A percentile compares a stretch with the other conserved stretches of the same genome.
Evolutionary conservation across 23 tunicate genomes (phyloP).

Genomic region (Trididemnum clinides): DNA sequence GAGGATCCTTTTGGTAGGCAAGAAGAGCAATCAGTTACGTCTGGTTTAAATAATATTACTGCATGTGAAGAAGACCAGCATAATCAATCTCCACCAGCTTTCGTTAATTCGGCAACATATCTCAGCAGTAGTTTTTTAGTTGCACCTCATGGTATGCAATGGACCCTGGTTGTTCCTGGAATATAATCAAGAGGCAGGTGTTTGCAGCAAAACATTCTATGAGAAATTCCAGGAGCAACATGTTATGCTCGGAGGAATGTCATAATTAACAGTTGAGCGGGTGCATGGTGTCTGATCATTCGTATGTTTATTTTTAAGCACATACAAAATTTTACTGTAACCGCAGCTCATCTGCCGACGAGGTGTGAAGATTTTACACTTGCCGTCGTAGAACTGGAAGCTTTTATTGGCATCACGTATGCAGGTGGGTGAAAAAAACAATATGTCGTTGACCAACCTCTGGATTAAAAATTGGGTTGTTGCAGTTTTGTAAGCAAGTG

Average conservation of each 20-base stretch:
- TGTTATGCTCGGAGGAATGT: conserved; percentile 19
- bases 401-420: background rate
- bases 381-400: conserved; percentile 10
- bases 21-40: background rate
- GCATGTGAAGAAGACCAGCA: conserved; percentile 8
- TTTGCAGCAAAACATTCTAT: conserved; percentile 32
- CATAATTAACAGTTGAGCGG: background rate
- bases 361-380: conserved; percentile 6
- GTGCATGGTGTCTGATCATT: conserved; percentile 25
- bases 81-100: background rate
- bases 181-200: conserved; percentile 22
- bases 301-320: background rate
- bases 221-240: conserved; percentile 9
- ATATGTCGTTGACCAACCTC: conserved; percentile 17
- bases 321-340: conserved; percentile 16
- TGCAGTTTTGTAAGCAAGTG: conserved; percentile 33
- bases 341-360: conserved; percentile 21
- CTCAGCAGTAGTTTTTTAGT: conserved; percentile 10
- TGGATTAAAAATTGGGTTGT: conserved; percentile 26
- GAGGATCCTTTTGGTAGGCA: background rate
- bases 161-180: conserved; percentile 18
- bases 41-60: background rate
- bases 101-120: too few relatives aligned
- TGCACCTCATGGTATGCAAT: conserved; percentile 21
- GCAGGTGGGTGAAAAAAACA: background rate